These are phyloP conservation scores for Rhinolophus sinicus DNA, from an alignment of 2,113 vertebrate genomes.

Conservation along the genomic window DNA sequence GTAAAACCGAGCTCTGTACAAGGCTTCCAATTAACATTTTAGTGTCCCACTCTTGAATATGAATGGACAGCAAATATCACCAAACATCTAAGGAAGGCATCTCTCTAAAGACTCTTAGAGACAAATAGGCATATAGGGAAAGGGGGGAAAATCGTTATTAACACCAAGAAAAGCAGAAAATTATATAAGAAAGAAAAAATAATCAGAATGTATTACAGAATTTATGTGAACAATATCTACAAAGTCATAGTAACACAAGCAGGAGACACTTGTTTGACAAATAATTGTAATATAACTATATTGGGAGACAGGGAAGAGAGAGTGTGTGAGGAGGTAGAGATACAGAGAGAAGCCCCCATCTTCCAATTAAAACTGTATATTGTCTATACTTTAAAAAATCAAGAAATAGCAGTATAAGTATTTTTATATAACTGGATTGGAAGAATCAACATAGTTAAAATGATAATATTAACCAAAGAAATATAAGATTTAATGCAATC, in stretches of 20 bases:
- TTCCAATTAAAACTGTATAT: neutral
- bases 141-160: neutral
- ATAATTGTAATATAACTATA: neutral
- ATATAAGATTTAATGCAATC: too few species aligned
- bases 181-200: neutral
- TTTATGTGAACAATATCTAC: neutral
- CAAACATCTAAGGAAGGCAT: neutral
- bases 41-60: neutral
- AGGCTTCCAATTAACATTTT: neutral
- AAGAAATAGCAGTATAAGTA: neutral
- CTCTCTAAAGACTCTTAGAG: neutral
- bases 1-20: neutral
- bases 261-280: neutral
- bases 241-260: neutral
- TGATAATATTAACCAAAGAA: too few species aligned
- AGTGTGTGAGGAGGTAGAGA: neutral
- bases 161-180: neutral
- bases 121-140: neutral
- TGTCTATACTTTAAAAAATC: neutral
- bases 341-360: neutral
- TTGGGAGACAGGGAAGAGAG: neutral
- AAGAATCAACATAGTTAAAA: too few species aligned
- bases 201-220: neutral
- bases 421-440: too few species aligned
- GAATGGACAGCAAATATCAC: neutral